Evolutionary conservation across 1,140 invertebrate genomes (phyloP), one percentile per base, ranked within the genome.

Genomic region (Araneus ventricosus): DNA sequence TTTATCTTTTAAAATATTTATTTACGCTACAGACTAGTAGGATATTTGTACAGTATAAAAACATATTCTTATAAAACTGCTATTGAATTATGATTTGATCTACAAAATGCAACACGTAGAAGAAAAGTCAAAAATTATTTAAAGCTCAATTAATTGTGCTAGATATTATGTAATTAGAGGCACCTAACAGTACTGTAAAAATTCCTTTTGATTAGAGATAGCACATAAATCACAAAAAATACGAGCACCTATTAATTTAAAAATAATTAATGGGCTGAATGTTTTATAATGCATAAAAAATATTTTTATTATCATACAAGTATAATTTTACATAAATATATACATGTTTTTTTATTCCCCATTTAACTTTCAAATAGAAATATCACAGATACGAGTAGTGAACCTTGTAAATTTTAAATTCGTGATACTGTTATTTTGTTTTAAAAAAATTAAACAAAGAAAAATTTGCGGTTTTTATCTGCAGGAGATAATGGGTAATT

Each of bases 21-120:
- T 89, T 89, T 88, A 89, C 63, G 79, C 67, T 70, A 79, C n/a
- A 89, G 88, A 89, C 88, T 89, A 89, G 88, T 57, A 79, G n/a
- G 20, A 57, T 39, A 89, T 89, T 89, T 89, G 88, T 89, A 89
- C 88, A 89, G 70, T 75, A 75, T 75, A 70, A 89, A 89, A 89
- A 67, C 39, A 63, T n/a, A 88, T 79, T n/a, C 24, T 5, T 41
- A 89, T 57, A 79, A 57, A 34, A 86, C 22, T 61, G 39, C 84
- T 57, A 86, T 57, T 86, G 27, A 22, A 57, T 63, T 34, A 30
- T 59, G 30, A 63, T 61, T 57, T 34, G 57, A 59, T 57, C 20
- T 22, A 52, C 37, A 86, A 34, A 34, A 86, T 63, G 24, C 20
- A 34, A 75, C 20, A 27, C 5, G 5, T 37, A 34, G 30, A 37